Evolutionary conservation across 2,797 vertebrate species (phyloP), one percentile per base, ranked within the genome.

Genomic region (Acrocephalus scirpaceus): DNA sequence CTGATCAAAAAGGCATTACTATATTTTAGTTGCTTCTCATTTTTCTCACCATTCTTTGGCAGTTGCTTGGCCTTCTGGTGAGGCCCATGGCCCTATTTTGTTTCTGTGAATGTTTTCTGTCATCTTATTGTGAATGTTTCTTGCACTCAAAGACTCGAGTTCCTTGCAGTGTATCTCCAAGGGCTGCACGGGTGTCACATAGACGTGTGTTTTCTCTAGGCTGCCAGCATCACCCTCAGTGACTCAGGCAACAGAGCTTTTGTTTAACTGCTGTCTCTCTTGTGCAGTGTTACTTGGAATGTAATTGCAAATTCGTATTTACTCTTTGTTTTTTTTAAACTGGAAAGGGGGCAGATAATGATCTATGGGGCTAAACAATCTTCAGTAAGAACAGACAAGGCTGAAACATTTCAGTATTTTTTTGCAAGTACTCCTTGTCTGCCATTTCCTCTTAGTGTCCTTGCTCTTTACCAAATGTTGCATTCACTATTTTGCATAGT

Each of bases 81-180:
- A 88, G 82, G 38, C 58, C 79, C n/a, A 51, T 81, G 73, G 78
- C 47, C 44, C 51, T 76, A 21, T 79, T 91, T 89, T 92, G 27
- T 71, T 88, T n/a, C 38, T 60, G 69, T 53, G 36, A 86, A 72
- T 53, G 40, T 60, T 93, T 93, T 88, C 64, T 93, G 73, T 86
- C 90, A 92, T 51, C 18, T 82, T 64, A 60, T 36, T 34, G 58
- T 40, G 51, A 90, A 34, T 60, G 14, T 8, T 80, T 70, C 73
- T 88, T 73, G 45, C 45, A 26, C 19, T 79, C 50, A 38, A 50
- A 85, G 34, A 66, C 73, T 53, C 36, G 51, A 75, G 19, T 19
- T 90, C 48, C 47, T 80, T 66, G 40, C 60, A 69, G 64, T 22
- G 23, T 45, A 61, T 81, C 65, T 88, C 79, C 76, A 66, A 58